Evolutionary conservation across 2,797 vertebrate genomes (phyloP), one percentile per base, ranked within the genome.

Genomic region (Mormyrops attenuatus): DNA sequence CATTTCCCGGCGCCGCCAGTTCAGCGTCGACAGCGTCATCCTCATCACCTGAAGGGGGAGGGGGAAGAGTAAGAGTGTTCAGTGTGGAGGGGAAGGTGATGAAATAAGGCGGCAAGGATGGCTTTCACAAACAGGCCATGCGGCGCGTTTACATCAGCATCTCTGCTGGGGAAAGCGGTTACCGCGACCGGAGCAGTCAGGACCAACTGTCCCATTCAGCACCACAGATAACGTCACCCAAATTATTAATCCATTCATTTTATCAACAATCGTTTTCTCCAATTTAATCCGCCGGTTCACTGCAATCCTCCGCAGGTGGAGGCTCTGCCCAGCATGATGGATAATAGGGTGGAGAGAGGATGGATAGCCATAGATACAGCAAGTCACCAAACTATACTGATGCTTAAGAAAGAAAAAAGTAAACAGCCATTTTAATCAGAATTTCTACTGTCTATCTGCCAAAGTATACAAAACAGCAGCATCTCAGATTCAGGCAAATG

Each of bases 1-100:
- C 98, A 99, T 99, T 95, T 99, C 98, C 92, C 98, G 96, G 26
- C 98, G 96, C 88, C 98, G 96, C 98, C 98, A 99, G 93, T 99
- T 99, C 94, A 99, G 94, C 0, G 98, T 99, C 88, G 98, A 99
- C 92, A 99, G 94, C 0, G 98, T 99, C 98, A 99, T 99, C 91
- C 98, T 96, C 98, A 99, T 99, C 92, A 99, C 98, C 98, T 99
- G 90, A 87, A 55, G 91, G 91, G 92, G 92, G 92, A 90, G 92
- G 92, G 88, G 49, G 13, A 86, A 89, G 60, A 87, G 80, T 57
- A 89, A 90, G 91, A 91, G 91, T 91, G 50, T 88, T 91, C 90
- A 30, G 77, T 89, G 38, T n/a, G 22, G 66, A n/a, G 90, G 41
- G 89, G 88, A 34, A 41, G 86, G 55, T 53, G 90, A 44, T 90